Evolutionary conservation across 2,888 invertebrate genomes (phyloP).

Genomic region (Cryptus armator): DNA sequence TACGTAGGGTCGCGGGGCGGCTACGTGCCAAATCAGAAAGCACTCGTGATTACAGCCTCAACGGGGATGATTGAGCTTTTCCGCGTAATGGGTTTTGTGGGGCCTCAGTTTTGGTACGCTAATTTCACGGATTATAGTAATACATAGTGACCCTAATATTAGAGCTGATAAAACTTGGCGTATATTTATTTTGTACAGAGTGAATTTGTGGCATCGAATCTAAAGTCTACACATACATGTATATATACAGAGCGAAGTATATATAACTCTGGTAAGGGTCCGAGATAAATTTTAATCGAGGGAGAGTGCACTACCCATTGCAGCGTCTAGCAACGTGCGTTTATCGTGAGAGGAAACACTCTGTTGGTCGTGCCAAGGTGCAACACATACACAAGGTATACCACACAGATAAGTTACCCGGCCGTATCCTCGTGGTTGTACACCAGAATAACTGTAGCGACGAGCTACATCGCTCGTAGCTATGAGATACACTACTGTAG

Average conservation of each 20-base stretch:
- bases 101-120: constrained; percentile 1
- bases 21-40: constrained; percentile 54
- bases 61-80: constrained; percentile 15
- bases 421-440: constrained; percentile 35
- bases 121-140: constrained; percentile 27
- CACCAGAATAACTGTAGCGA: constrained; percentile 50
- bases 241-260: constrained; percentile 15
- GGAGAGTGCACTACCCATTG: constrained; percentile 56
- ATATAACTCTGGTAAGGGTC: constrained; percentile 27
- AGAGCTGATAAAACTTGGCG: constrained; percentile 43
- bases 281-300: constrained; percentile 67
- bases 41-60: constrained; percentile 40
- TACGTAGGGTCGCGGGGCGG: not conserved
- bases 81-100: constrained; percentile 18
- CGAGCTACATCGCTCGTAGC: constrained; percentile 57
- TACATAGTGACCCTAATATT: constrained; percentile 35
- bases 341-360: constrained; percentile 69
- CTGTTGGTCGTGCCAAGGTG: constrained; percentile 62
- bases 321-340: constrained; percentile 58
- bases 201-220: constrained; percentile 53
- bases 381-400: constrained; percentile 52
- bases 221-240: constrained; percentile 37
- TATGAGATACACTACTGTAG: constrained; percentile 66
- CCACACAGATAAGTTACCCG: constrained; percentile 24
- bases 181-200: constrained; percentile 11